A percentile compares a stretch with the other conserved stretches of the same genome.
Conservation (phyloP, 2,797 vertebrate genomes). For the Lemur catta region DNA sequence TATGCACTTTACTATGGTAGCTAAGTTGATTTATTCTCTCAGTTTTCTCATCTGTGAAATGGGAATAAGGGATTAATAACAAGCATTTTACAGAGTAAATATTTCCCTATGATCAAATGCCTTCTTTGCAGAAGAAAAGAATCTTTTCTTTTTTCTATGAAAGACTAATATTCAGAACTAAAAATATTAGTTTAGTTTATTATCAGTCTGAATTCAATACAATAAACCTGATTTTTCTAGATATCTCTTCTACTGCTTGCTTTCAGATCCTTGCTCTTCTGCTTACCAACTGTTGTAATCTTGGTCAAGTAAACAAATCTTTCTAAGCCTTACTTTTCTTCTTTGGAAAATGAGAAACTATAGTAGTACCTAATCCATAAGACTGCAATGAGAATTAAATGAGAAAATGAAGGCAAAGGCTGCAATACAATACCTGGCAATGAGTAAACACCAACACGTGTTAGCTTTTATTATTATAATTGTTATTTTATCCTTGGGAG, state of each 20-base stretch:
- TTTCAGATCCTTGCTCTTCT: background rate
- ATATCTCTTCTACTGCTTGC: background rate
- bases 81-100: background rate
- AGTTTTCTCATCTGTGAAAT: conserved; percentile 2
- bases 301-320: background rate
- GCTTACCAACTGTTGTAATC: background rate
- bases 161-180: background rate
- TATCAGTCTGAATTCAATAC: background rate
- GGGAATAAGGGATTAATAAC: background rate
- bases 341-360: background rate
- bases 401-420: background rate
- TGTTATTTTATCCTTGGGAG: background rate
- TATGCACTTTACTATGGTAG: background rate
- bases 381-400: background rate
- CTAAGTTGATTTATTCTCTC: background rate
- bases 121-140: background rate
- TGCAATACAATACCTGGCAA: background rate
- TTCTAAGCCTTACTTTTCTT: background rate
- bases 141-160: background rate
- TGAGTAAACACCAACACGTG: background rate
- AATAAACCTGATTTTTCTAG: background rate
- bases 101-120: background rate
- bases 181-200: background rate
- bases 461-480: background rate
- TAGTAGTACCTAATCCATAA: background rate